phyloP scores from a whole-genome alignment of 2,797 vertebrate genomes.

The Tachyglossus aculeatus region DNA sequence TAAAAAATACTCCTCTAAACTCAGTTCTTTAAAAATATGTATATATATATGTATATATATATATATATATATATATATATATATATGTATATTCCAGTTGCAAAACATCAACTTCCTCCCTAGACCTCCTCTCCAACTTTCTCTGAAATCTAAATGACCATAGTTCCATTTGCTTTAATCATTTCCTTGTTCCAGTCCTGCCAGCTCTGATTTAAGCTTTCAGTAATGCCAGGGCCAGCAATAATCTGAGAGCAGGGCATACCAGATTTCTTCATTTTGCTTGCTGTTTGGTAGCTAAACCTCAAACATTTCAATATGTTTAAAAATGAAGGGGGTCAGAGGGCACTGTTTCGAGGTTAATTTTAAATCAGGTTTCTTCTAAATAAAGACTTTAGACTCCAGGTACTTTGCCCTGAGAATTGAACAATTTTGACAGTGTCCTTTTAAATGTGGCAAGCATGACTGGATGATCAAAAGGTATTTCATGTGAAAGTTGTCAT shows the following conservation, averaged over 20 bases:
- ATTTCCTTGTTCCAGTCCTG: not conserved
- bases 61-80: no score
- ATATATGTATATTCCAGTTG: no score
- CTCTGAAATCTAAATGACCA: not conserved
- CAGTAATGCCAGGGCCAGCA: not conserved
- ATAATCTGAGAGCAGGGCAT: no score
- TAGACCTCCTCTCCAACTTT: not conserved
- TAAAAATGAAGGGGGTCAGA: no score
- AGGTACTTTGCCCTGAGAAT: not conserved
- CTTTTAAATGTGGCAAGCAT: not conserved
- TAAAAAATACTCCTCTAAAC: no score
- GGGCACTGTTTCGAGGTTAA: not conserved
- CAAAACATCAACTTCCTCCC: not conserved
- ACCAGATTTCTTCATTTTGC: not conserved
- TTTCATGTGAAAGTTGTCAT: not conserved
- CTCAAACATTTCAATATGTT: not conserved
- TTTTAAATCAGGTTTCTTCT: not conserved
- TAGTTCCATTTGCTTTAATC: not conserved
- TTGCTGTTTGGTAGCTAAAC: no score
- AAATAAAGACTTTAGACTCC: not conserved
- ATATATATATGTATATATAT: no score
- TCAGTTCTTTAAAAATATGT: no score
- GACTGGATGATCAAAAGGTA: not conserved
- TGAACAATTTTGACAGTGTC: not conserved
- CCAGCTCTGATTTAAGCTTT: not conserved